A percentile compares a stretch with the other conserved stretches of the same genome.
These are phyloP conservation scores for Esox masquinongy DNA, from an alignment of 2,797 vertebrate genomes.

Conservation along the genomic window DNA sequence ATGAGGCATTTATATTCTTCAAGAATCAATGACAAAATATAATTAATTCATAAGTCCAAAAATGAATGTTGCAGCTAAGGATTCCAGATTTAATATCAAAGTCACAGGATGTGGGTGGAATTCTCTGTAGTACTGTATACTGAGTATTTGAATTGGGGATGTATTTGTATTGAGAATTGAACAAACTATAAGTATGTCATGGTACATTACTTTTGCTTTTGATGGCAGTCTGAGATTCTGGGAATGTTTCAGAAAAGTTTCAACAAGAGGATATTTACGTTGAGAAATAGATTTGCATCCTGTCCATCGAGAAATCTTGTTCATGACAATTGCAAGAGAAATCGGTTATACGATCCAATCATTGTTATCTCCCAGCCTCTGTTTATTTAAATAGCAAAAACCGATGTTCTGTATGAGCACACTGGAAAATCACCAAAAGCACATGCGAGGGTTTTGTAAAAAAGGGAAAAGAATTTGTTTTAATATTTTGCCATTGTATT, in stretches of 20 bases:
- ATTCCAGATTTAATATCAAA: not conserved
- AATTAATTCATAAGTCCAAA: no score
- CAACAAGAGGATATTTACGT: not conserved
- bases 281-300: not conserved
- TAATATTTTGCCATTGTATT: not conserved
- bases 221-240: slow-evolving; percentile 3
- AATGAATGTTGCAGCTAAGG: no score
- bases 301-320: not conserved
- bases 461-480: not conserved
- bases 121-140: not conserved
- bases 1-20: no score
- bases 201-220: not conserved
- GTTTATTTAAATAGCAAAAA: no score
- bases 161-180: not conserved
- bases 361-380: not conserved
- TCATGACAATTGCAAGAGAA: not conserved
- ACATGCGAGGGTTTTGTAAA: not conserved
- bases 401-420: no score
- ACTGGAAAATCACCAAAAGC: no score
- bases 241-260: not conserved
- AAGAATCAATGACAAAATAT: no score
- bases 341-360: not conserved
- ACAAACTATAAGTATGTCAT: not conserved
- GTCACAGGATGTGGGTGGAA: not conserved
- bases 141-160: not conserved